A percentile compares a stretch with the other conserved stretches of the same genome.
Evolutionary conservation across 1,140 invertebrate genomes (phyloP).

Genomic region (Heliconius hewitsoni): DNA sequence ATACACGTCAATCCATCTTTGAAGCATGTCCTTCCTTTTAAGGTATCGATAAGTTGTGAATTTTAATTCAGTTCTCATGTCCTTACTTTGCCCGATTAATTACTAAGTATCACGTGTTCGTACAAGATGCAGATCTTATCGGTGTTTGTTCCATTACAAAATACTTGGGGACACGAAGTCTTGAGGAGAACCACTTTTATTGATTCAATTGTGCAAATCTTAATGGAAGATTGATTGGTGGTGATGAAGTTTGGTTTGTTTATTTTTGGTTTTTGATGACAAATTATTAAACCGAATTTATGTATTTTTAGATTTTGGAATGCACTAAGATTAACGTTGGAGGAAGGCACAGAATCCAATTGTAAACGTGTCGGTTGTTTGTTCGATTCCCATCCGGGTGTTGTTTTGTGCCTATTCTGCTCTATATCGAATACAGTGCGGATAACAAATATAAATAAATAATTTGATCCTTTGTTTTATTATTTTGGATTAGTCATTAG

Average conservation of each 20-base stretch:
- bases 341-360: background rate
- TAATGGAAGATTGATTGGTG: background rate
- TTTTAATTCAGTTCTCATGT: constrained; percentile 35
- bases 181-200: background rate
- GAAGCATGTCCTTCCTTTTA: constrained; percentile 28
- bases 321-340: background rate
- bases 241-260: background rate
- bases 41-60: constrained; percentile 34
- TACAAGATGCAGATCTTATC: constrained; percentile 27
- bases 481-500: too few relatives aligned
- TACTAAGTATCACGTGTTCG: constrained; percentile 19
- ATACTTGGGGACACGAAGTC: constrained; percentile 17
- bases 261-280: background rate
- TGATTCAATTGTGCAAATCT: constrained; percentile 7
- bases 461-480: too few relatives aligned
- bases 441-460: too few relatives aligned
- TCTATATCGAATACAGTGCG: too few relatives aligned
- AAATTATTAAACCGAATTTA: background rate
- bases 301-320: background rate
- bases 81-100: constrained; percentile 31
- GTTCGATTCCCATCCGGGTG: too few relatives aligned
- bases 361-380: too few relatives aligned
- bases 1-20: constrained; percentile 30
- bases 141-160: constrained; percentile 20
- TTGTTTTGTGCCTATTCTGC: too few relatives aligned